Base-by-base conservation (phyloP, 1,140 invertebrate genomes). In the Oryctes rhinoceros region DNA sequence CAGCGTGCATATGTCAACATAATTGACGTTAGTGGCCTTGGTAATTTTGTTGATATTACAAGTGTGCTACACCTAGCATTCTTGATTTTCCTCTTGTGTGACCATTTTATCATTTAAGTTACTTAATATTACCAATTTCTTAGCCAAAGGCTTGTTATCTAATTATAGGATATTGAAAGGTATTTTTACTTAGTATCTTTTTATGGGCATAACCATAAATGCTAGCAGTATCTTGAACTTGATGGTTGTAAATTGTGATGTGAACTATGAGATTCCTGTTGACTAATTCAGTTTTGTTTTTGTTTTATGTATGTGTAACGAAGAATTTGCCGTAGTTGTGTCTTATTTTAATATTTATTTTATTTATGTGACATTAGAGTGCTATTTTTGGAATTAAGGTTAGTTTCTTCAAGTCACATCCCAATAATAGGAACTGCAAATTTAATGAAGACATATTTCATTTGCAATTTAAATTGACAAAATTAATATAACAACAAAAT, bases 21-120 rank as follows among this genome's bases (percentile, higher is more conserved):
- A 71, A 37, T 24, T 80, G 79, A 80, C 79, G 75, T 80, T 80
- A 80, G 79, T 80, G 75, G 76, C 79, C 79, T 80, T 80, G 79
- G 74, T 80, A 18, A 76, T 77, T 80, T 75, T 76, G 47, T 39
- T 76, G 79, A 78, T 78, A 53, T 37, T 48, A 78, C 47, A 78
- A 53, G 62, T 39, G 30, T 44, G 35, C n/a, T 59, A 79, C 65
- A 79, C 20, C 65, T 37, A 48, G 30, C 44, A 24, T 35, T 79
- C 47, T 67, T 67, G 59, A 75, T 75, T 76, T 75, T 20, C 18
- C 24, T 44, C 37, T 39, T 35, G 20, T 77, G 75, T 62, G 76
- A 53, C 39, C 35, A 11, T 39, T 67, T 79, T 39, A 49, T 35
- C 13, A 39, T 49, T 76, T n/a, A 76, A 76, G 39, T 10, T 18